Conservation (phyloP, 2,888 invertebrate genomes). For the Syrista parreyssii region DNA sequence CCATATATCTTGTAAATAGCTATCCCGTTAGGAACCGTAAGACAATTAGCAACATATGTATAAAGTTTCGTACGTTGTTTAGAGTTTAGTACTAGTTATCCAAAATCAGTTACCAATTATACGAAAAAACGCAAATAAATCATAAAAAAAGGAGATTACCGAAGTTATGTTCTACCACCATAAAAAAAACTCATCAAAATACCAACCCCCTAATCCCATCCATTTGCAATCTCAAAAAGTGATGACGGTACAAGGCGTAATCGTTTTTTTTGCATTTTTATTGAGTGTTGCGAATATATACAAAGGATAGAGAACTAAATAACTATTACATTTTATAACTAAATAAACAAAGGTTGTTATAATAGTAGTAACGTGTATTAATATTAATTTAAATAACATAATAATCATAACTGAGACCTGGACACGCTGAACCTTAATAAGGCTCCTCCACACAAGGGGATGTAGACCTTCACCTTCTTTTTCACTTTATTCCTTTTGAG, state of each 20-base stretch:
- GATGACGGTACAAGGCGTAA: not conserved
- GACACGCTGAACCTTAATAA: slow-evolving; percentile 1
- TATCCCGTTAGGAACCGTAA: slow-evolving; percentile 40
- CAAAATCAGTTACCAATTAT: slow-evolving; percentile 62
- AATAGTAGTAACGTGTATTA: slow-evolving; percentile 61
- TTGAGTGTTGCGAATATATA: slow-evolving; percentile 65
- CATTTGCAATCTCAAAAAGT: too few relatives aligned
- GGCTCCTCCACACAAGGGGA: not conserved
- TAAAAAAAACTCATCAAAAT: not conserved
- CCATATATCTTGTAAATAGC: slow-evolving; percentile 54
- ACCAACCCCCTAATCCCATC: not conserved
- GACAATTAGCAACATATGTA: slow-evolving; percentile 52
- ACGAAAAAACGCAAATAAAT: slow-evolving; percentile 58
- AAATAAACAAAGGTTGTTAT: slow-evolving; percentile 64
- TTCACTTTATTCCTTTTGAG: not conserved
- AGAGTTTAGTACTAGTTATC: slow-evolving; percentile 58
- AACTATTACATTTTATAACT: slow-evolving; percentile 62
- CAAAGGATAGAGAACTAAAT: slow-evolving; percentile 64
- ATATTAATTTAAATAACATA: slow-evolving; percentile 64
- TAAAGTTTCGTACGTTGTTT: slow-evolving; percentile 62
- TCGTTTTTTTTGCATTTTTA: slow-evolving; percentile 50
- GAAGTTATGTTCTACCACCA: not conserved
- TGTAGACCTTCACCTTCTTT: not conserved
- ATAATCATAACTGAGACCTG: slow-evolving; percentile 39
- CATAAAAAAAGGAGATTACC: slow-evolving; percentile 40